Evolutionary conservation across 1,140 invertebrate species (phyloP).

Genomic region (Drosophila oshimai): DNA sequence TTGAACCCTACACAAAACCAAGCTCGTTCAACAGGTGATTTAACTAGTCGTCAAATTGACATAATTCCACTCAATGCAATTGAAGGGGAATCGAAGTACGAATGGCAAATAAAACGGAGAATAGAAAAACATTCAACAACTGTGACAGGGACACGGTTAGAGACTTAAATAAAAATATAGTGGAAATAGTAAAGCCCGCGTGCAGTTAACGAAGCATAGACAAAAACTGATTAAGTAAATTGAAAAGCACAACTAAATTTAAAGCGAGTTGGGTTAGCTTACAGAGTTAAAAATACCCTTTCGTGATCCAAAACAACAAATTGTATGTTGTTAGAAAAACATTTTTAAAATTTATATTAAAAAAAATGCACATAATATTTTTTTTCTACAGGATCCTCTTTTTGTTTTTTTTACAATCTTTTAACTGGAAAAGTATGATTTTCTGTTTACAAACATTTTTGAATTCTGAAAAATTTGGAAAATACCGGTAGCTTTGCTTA

Average conservation of each 20-base stretch:
- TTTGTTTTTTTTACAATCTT: too few relatives aligned
- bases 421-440: too few relatives aligned
- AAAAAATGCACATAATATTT: too few relatives aligned
- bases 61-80: constrained; percentile 36
- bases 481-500: not conserved
- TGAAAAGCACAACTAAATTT: constrained; percentile 1
- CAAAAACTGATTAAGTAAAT: constrained; percentile 56
- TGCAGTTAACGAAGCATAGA: constrained; percentile 69
- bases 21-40: constrained; percentile 28
- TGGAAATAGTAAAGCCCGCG: constrained; percentile 36
- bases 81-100: constrained; percentile 24
- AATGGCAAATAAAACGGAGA: constrained; percentile 17
- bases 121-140: constrained; percentile 28
- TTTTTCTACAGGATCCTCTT: too few relatives aligned
- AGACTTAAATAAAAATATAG: constrained; percentile 6
- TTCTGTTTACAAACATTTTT: too few relatives aligned
- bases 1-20: constrained; percentile 21
- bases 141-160: constrained; percentile 28
- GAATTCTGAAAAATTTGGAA: not conserved
- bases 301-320: too few relatives aligned
- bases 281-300: not conserved
- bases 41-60: constrained; percentile 26
- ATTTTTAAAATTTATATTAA: not conserved
- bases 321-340: too few relatives aligned
- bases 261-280: not conserved